These are phyloP conservation scores for Trichomalopsis sarcophagae DNA, from an alignment of 1,140 invertebrate genomes.

Conservation along the genomic window DNA sequence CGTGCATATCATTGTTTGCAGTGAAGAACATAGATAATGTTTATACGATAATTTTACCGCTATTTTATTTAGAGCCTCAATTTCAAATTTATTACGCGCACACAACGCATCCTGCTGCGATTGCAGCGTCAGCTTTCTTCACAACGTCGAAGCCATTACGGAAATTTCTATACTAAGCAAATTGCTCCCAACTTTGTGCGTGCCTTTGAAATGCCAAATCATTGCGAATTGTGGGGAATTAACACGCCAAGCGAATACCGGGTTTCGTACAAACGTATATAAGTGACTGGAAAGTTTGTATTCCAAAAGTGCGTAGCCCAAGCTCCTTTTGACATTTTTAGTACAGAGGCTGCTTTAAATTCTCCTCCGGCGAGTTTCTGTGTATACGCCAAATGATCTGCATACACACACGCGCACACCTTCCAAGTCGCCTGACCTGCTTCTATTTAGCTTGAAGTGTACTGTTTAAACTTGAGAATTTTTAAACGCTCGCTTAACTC, in stretches of 20 bases:
- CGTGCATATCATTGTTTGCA: background rate
- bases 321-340: background rate
- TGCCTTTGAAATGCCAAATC: background rate
- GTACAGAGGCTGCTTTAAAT: background rate
- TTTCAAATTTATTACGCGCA: too few species aligned
- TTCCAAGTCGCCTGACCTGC: background rate
- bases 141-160: background rate
- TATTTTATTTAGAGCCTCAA: too few species aligned
- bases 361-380: background rate
- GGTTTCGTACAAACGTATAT: too few species aligned
- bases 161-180: background rate
- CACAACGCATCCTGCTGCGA: too few species aligned
- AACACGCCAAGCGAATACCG: background rate
- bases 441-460: background rate
- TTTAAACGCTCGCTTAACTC: too few species aligned
- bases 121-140: background rate
- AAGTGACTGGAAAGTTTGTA: background rate
- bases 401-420: too few species aligned
- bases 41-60: background rate
- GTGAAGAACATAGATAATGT: background rate
- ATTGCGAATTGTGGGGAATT: background rate
- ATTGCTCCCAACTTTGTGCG: background rate
- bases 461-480: background rate
- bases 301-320: background rate
- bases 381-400: background rate